A percentile compares a stretch with the other conserved stretches of the same genome.
phyloP scores from a whole-genome alignment of 2,888 invertebrate species.

The Campaea margaritaria region DNA sequence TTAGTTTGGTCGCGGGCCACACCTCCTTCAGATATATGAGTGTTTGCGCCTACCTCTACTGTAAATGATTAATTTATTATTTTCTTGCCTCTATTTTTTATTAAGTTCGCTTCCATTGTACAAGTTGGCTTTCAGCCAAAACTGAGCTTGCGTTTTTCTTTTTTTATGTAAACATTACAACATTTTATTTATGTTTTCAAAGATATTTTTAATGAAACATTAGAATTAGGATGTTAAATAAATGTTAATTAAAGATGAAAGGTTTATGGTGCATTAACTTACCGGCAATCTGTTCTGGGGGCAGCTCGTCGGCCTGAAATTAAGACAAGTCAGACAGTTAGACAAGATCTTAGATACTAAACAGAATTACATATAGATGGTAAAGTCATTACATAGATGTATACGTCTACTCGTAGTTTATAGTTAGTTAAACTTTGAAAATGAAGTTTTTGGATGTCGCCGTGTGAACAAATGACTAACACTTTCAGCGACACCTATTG shows the following conservation, averaged over 20 bases:
- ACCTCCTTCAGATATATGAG: conserved; percentile 52
- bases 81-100: conserved; percentile 55
- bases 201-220: conserved; percentile 43
- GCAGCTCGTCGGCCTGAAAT: conserved; percentile 94
- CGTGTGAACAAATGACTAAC: too few relatives aligned
- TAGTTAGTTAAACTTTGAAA: too few relatives aligned
- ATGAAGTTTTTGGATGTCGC: too few relatives aligned
- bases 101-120: conserved; percentile 67
- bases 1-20: conserved; percentile 44
- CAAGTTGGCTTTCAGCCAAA: conserved; percentile 65
- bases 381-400: too few relatives aligned
- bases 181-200: conserved; percentile 50
- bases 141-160: conserved; percentile 61
- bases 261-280: conserved; percentile 69
- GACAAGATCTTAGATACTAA: conserved; percentile 26
- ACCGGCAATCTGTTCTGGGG: conserved; percentile 96
- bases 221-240: conserved; percentile 15
- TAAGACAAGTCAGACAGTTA: conserved; percentile 35
- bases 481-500: too few relatives aligned
- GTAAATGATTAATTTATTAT: conserved; percentile 52
- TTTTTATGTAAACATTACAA: conserved; percentile 57
- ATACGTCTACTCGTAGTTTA: too few relatives aligned
- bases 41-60: conserved; percentile 59
- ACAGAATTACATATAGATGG: not conserved
- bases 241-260: conserved; percentile 3